Base-by-base conservation (phyloP, 2,113 vertebrate species). In the Desmodus rotundus region DNA sequence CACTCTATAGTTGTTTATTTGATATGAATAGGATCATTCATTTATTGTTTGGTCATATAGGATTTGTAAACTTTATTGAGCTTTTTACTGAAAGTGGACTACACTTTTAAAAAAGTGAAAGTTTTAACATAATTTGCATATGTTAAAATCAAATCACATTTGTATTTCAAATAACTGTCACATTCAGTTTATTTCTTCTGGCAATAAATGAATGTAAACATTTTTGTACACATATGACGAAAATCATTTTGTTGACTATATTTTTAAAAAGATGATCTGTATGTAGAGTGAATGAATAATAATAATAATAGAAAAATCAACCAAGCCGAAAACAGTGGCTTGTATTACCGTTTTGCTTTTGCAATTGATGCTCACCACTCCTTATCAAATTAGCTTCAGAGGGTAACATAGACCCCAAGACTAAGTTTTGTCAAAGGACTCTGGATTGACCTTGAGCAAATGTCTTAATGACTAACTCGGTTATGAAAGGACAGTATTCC, bases 351-450 rank as follows among this genome's bases (percentile, higher is more conserved):
- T 45, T 7, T 76, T 86, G 28, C 5, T 93, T 93, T 91, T 45
- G 38, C 72, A 28, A 36, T 24, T 94, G 68, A 92, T 91, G 83
- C 41, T n/a, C n/a, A 68, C 41, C 5, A 20, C n/a, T 14, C 16
- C 22, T 45, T 87, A 52, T 26, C 5, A 72, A n/a, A 26, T 93
- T 68, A 92, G 7, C 17, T 87, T 90, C 20, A 38, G 11, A 31
- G n/a, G 22, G 78, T 22, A 89, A 16, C 33, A 65, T 45, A 52
- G 24, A 15, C 38, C 17, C 70, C 50, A 89, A 58, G 12, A 54
- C 65, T 92, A 61, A 58, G 7, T 68, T 88, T 73, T 90, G 50
- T 95, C 78, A 54, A 81, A 91, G 84, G 50, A 22, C 92, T 92
- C 58, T 91, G 33, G 24, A 80, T 14, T 74, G 45, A 81, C 38